Conservation (phyloP, 2,797 vertebrate genomes). For the Eulemur coronatus region DNA sequence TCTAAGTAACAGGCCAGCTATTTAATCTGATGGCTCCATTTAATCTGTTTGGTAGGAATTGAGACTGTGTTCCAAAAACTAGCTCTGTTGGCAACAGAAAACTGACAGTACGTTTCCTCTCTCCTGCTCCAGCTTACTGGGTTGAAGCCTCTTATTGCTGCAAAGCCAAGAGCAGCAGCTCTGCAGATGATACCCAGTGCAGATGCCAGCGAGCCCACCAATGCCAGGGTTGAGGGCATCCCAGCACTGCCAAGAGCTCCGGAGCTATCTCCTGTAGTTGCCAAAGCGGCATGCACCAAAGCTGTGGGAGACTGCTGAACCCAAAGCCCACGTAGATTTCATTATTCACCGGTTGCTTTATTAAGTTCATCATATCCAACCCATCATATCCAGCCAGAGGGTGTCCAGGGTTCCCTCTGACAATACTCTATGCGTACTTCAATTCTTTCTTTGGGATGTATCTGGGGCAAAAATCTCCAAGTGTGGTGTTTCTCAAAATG, state of each 20-base stretch:
- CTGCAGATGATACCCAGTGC: conserved; percentile 9
- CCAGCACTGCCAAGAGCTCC: neutral
- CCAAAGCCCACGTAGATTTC: conserved; percentile 19
- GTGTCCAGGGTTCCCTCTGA: neutral
- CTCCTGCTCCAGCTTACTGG: neutral
- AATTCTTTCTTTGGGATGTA: neutral
- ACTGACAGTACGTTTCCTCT: conserved; percentile 25
- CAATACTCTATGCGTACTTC: neutral
- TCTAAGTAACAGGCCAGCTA: conserved; percentile 5
- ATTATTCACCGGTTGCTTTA: conserved; percentile 2
- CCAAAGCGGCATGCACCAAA: neutral
- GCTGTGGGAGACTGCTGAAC: neutral
- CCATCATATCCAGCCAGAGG: neutral
- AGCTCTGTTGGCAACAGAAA: conserved; percentile 45
- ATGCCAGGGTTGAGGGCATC: neutral
- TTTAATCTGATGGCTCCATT: conserved; percentile 42
- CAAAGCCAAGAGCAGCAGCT: conserved; percentile 49
- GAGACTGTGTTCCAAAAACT: conserved; percentile 16
- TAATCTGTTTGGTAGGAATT: conserved; percentile 19
- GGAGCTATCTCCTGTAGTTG: neutral
- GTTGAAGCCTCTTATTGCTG: conserved; percentile 6
- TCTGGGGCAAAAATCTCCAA: neutral
- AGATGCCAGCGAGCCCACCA: conserved; percentile 15
- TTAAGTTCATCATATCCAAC: conserved; percentile 1
- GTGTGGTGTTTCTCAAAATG: neutral